Base-by-base conservation (phyloP, 2,888 invertebrate genomes). In the Tupiocoris notatus region DNA sequence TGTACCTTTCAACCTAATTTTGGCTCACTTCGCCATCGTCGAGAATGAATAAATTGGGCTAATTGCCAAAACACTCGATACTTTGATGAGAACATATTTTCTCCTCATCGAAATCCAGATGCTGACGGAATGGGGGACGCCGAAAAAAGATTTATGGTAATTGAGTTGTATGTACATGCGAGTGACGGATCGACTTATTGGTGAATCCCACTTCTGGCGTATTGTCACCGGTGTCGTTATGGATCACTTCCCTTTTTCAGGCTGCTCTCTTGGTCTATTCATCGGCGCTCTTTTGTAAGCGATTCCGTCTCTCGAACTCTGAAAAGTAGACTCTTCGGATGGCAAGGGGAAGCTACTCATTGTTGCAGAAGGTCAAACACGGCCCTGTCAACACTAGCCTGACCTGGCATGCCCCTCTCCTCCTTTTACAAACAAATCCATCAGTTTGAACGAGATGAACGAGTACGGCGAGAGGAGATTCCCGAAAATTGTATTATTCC, bases 311-410 rank as follows among this genome's bases (percentile, higher is more conserved):
- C 54, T 54, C 54, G 20, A 59, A 20, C 59, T 3, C 7, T n/a
- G n/a, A 3, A 59, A 20, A 59, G 20, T n/a, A 59, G 39, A 39
- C 39, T 3, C 3, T 39, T 12, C 39, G 39, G 12, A 39, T 3
- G 39, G 39, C 17, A n/a, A 59, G 59, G 59, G 59, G 20, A 12
- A 17, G 25, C 1, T 21, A 12, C 23, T 25, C 57, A 18, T 70
- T 70, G 70, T 70, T 70, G 70, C 23, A 59, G 59, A 68, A 68
- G 68, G 59, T 70, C 59, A 70, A 70, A 70, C 70, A 70, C 70
- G 70, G 23, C 59, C n/a, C 70, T 70, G 70, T 70, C 70, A 70
- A 70, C 70, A 70, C 70, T 67, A 22, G 54, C n/a, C n/a, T n/a
- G n/a, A n/a, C n/a, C n/a, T n/a, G n/a, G n/a, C n/a, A n/a, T n/a